Evolutionary conservation across 1,140 invertebrate genomes (phyloP).

Genomic region (Muscidifurax raptorellus): DNA sequence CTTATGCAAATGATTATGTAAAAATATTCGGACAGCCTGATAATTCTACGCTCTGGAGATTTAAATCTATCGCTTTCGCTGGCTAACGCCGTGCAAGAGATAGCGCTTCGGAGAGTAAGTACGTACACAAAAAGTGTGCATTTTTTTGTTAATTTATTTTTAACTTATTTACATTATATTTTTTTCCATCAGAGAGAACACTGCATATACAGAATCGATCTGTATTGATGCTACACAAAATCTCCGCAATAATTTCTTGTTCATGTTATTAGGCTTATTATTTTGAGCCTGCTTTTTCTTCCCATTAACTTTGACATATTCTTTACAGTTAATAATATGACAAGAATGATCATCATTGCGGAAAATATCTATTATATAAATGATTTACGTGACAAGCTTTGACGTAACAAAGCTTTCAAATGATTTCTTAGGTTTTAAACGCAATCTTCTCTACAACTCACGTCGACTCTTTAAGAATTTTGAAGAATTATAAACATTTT

Average conservation of each 20-base stretch:
- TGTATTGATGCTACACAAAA: constrained; percentile 31
- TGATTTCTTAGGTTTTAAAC: background rate
- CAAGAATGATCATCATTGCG: background rate
- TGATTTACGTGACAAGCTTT: background rate
- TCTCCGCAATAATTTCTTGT: background rate
- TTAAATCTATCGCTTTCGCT: background rate
- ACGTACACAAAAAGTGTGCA: background rate
- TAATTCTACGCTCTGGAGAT: constrained; percentile 16
- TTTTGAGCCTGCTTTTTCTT: background rate
- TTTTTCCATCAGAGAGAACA: constrained; percentile 16
- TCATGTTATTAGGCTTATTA: background rate
- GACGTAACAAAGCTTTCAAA: background rate
- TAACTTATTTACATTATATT: constrained; percentile 41
- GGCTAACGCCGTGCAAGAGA: background rate
- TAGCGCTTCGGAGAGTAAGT: background rate
- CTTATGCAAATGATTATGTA: constrained; percentile 42
- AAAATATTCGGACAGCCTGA: constrained; percentile 29
- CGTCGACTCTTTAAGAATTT: background rate
- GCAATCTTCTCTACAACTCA: background rate
- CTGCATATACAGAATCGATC: constrained; percentile 8
- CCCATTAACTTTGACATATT: background rate
- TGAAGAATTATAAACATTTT: constrained; percentile 38
- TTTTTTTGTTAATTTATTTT: constrained; percentile 32
- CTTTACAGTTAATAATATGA: background rate
- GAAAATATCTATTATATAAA: background rate